Percentiles rank a stretch among this genome's conserved stretches.
Conservation (phyloP, 2,113 vertebrate genomes). For the Lycaon pictus region DNA sequence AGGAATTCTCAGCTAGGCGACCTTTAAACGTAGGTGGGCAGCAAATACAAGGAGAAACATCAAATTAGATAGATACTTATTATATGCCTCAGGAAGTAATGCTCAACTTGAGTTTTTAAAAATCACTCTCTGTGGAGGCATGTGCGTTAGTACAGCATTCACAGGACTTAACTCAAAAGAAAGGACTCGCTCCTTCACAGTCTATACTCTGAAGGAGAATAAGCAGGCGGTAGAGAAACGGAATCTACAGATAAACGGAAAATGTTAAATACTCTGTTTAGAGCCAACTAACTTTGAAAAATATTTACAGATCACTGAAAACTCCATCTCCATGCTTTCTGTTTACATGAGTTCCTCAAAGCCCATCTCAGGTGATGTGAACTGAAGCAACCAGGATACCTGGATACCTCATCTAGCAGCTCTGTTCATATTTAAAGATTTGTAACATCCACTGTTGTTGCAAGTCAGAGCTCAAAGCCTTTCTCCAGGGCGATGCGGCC, state of each 20-base stretch:
- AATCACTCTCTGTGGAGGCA: not conserved
- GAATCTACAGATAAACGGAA: not conserved
- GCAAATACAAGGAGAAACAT: not conserved
- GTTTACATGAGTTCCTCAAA: not conserved
- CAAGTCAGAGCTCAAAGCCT: fast-evolving
- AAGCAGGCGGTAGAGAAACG: not conserved
- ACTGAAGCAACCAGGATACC: not conserved
- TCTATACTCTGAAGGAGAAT: not conserved
- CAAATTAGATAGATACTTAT: not conserved
- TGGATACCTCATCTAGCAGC: not conserved
- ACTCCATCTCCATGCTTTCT: too few species aligned
- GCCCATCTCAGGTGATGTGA: not conserved
- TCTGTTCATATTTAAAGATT: not conserved
- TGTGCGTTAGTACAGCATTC: not conserved
- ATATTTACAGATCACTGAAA: not conserved
- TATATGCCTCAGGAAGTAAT: not conserved
- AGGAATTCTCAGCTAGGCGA: not conserved
- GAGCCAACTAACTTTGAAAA: not conserved
- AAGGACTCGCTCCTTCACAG: not conserved
- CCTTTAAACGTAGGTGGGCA: not conserved
- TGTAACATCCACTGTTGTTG: fast-evolving
- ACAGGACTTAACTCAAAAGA: not conserved
- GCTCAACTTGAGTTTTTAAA: not conserved
- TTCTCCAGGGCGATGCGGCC: not conserved
- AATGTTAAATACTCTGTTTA: not conserved